Evolutionary conservation across 2,888 invertebrate species (phyloP), one percentile per base, ranked within the genome.

Genomic region (Gryllus longicercus): DNA sequence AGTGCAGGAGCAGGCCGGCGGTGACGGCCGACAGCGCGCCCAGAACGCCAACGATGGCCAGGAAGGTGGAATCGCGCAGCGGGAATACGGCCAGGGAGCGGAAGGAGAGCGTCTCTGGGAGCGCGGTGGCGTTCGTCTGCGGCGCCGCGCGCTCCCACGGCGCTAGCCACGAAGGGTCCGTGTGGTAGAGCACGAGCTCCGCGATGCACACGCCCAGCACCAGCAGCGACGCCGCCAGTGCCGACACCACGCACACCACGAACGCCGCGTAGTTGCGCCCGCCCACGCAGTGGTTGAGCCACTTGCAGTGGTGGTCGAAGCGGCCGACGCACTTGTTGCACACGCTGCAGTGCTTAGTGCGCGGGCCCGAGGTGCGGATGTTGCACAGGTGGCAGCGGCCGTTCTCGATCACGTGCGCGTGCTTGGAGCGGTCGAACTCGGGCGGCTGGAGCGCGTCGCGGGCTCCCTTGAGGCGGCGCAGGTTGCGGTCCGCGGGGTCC

Each of bases 261-360:
- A 96, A 96, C 50, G 93, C 92, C 76, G 90, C 91, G 90, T 98
- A 98, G 87, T 98, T 98, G 84, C 96, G 90, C 76, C 91, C 91
- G 12, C 99, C 99, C 82, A 99, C 92, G 89, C 99, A 99, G 88
- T 97, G 98, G 89, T 99, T 99, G 84, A 99, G 90, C 98, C 99
- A 99, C 90, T 97, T 97, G 90, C 98, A 99, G 88, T 99, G 98
- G 87, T 98, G 98, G 87, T 99, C 98, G 88, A 99, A 99, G 81
- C 92, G 91, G 18, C 93, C 92, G 79, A 99, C 95, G 88, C 99
- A 99, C 90, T 99, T 99, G 90, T 99, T 99, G 89, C 99, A 99
- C 84, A 96, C 92, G 84, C 95, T 94, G 87, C 99, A 99, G 87
- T 99, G 99, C 87, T 99, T 99, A 16, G 96, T 96, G 82, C 93